Evolutionary conservation across 2,797 vertebrate species (phyloP).

Genomic region (Monodelphis domestica): DNA sequence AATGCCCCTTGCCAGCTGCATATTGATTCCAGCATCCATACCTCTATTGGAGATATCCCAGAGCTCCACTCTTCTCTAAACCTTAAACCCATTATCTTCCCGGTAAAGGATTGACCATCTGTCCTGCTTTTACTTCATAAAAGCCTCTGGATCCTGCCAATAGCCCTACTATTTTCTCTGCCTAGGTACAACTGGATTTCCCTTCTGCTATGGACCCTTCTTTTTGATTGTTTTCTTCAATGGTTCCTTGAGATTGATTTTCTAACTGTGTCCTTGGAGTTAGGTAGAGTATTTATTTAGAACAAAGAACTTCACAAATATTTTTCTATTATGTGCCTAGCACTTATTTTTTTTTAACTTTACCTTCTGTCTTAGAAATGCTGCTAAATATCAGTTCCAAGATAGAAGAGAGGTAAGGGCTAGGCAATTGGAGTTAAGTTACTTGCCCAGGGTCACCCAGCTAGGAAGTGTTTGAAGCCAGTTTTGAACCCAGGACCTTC

Average conservation of each 20-base stretch:
- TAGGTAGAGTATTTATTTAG: background rate
- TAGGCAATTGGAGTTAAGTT: too few relatives aligned
- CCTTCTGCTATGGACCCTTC: background rate
- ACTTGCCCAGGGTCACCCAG: too few relatives aligned
- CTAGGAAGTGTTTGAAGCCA: too few relatives aligned
- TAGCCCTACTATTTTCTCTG: background rate
- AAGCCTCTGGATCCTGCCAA: background rate
- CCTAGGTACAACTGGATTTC: background rate
- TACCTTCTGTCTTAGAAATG: too few relatives aligned
- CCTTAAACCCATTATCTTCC: background rate
- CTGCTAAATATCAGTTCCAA: too few relatives aligned
- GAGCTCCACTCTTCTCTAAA: background rate
- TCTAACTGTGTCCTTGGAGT: background rate
- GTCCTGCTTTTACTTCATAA: background rate
- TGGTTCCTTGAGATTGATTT: background rate
- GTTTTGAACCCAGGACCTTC: too few relatives aligned
- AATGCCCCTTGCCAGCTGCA: background rate
- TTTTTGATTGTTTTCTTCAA: background rate
- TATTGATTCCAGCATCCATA: background rate
- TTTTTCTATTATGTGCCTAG: background rate
- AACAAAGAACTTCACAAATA: background rate
- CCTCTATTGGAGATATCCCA: background rate
- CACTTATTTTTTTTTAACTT: too few relatives aligned
- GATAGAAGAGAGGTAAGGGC: too few relatives aligned
- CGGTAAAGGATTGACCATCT: background rate